Conservation (phyloP, 2,888 invertebrate genomes). For the Poecilobothrus nobilitatus region DNA sequence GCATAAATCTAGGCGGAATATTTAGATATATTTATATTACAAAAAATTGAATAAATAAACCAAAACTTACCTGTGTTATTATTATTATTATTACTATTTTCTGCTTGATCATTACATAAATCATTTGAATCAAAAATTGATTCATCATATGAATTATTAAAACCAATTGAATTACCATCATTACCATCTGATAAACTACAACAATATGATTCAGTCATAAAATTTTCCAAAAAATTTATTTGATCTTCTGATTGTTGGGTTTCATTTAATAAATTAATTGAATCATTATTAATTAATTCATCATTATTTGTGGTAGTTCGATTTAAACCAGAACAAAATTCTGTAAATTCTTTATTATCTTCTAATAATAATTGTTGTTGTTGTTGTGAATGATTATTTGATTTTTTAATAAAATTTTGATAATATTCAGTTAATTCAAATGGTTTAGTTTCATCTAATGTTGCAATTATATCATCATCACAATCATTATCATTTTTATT, state of each 20-base stretch:
- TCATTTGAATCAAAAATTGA: constrained; percentile 1
- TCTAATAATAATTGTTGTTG: too few relatives aligned
- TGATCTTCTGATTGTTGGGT: neutral
- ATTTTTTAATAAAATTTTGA: neutral
- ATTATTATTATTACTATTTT: neutral
- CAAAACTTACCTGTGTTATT: neutral
- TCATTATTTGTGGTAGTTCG: neutral
- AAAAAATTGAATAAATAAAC: too few relatives aligned
- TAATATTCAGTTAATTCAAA: constrained; percentile 1
- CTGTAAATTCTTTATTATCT: neutral
- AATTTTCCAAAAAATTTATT: neutral
- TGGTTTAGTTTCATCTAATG: neutral
- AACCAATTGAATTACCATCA: neutral
- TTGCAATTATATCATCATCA: neutral
- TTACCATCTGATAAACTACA: neutral
- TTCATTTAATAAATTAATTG: too few relatives aligned
- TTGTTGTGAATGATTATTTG: neutral
- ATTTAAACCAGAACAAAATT: neutral
- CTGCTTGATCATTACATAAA: neutral
- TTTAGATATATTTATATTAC: too few relatives aligned
- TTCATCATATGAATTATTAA: neutral
- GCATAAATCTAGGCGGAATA: too few relatives aligned
- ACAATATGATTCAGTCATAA: neutral
- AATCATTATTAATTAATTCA: neutral
- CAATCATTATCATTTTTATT: neutral